A percentile compares a stretch with the other conserved stretches of the same genome.
Conservation (phyloP, 2,888 invertebrate genomes). For the Temnothorax unifasciatus region DNA sequence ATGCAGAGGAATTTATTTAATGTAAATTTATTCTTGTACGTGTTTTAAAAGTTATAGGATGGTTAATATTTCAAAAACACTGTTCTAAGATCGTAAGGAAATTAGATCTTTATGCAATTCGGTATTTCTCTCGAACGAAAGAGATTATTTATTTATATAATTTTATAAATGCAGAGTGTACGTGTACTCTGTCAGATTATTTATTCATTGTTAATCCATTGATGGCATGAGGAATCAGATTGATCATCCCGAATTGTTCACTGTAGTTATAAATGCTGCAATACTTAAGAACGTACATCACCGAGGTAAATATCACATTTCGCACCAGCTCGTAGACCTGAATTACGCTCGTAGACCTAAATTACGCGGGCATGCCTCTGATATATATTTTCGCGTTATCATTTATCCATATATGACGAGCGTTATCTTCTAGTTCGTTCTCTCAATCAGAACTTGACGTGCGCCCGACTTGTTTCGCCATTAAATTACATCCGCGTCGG, state of each 20-base stretch:
- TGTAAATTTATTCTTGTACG: background rate
- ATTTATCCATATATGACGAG: slow-evolving; percentile 24
- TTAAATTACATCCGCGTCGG: slow-evolving; percentile 78
- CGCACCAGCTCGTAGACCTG: background rate
- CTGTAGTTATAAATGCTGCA: background rate
- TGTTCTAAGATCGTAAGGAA: background rate
- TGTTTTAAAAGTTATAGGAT: slow-evolving; percentile 2
- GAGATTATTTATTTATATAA: background rate
- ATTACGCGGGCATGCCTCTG: slow-evolving; percentile 12
- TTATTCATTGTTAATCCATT: background rate
- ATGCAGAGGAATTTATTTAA: background rate
- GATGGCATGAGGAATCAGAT: background rate
- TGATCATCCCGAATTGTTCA: background rate
- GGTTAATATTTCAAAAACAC: background rate
- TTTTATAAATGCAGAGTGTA: background rate
- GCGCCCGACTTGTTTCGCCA: slow-evolving; percentile 76
- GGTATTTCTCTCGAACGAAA: background rate
- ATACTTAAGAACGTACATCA: background rate
- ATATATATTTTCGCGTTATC: slow-evolving; percentile 49
- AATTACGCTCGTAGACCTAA: background rate
- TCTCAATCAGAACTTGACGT: slow-evolving; percentile 75
- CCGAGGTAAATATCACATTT: slow-evolving; percentile 8
- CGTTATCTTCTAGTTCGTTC: slow-evolving; percentile 74
- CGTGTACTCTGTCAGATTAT: background rate
- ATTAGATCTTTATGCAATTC: background rate